Evolutionary conservation across 2,888 invertebrate genomes (phyloP), one percentile per base, ranked within the genome.

Genomic region (Pocota personata): DNA sequence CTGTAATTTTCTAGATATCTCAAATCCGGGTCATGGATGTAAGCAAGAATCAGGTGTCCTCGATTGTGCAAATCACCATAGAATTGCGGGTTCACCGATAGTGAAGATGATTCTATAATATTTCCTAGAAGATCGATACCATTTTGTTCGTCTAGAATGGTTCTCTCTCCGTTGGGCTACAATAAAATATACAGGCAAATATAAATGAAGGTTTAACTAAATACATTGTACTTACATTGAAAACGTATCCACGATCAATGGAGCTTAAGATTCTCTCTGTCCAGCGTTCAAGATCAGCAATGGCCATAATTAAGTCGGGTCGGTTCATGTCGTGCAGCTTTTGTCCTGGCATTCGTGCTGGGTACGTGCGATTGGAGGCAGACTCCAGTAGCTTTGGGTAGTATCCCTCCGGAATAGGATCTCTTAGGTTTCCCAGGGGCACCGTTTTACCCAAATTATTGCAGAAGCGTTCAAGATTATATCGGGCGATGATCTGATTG

Each of bases 61-160:
- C 95, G 93, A 92, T 96, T 97, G 92, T 97, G 96, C 50, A 96
- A 88, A 91, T 96, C 95, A 0, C 97, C 97, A 90, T 96, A 96
- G 89, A 95, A 93, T 57, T 92, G 92, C 0, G 93, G 91, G 92
- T 96, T 96, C 7, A 94, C 93, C 60, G 95, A 95, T 62, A 96
- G 90, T 69, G 94, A 93, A 66, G 94, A 94, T 0, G 95, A 93
- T 91, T 97, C 96, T 90, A 97, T 93, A 83, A 96, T 93, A 91
- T 96, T 95, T 12, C 96, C 97, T 21, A 97, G 93, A 4, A 94
- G 91, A 89, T 97, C 95, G 87, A 96, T 96, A 3, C 96, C 96
- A 0, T 93, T 93, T 57, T 93, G 93, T 89, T 90, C 90, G 14
- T 88, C 89, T 35, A 91, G 76, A 12, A 78, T 87, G 3, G 91